Conservation (phyloP, 2,113 vertebrate genomes). For the Rhadina sibilatrix region DNA sequence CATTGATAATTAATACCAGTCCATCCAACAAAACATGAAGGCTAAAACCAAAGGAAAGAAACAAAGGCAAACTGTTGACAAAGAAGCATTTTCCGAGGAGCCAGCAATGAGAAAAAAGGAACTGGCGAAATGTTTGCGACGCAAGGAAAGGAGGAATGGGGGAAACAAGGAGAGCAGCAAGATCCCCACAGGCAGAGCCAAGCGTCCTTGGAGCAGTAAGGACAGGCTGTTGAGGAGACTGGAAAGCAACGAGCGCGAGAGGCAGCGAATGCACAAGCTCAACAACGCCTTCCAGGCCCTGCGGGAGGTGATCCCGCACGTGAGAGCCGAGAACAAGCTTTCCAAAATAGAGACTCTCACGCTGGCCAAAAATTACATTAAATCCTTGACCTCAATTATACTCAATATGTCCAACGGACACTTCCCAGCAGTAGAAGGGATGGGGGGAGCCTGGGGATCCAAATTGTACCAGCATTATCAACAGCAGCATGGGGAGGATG, state of each 20-base stretch:
- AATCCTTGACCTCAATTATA: constrained; percentile 91
- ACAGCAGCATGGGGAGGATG: constrained; percentile 77
- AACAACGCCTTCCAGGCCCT: constrained; percentile 97
- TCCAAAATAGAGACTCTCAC: constrained; percentile 99
- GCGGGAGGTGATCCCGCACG: constrained; percentile 92
- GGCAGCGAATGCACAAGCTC: constrained; percentile 98
- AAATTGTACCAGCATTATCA: constrained; percentile 87
- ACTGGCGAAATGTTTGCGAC: constrained; percentile 74
- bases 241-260: constrained; percentile 94
- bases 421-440: constrained; percentile 71
- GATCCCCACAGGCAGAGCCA: constrained; percentile 28
- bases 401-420: constrained; percentile 88
- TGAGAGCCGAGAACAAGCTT: constrained; percentile 91
- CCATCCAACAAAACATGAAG: constrained; percentile 81
- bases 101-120: constrained; percentile 77
- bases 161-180: constrained; percentile 11
- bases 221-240: constrained; percentile 84
- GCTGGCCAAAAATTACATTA: constrained; percentile 97
- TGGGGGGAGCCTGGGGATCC: constrained; percentile 63
- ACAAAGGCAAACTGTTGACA: constrained; percentile 63
- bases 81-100: constrained; percentile 70
- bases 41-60: constrained; percentile 85
- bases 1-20: background rate
- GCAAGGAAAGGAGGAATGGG: constrained; percentile 29
- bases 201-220: constrained; percentile 66